These are phyloP conservation scores for Ips nitidus DNA, from an alignment of 1,140 invertebrate species.

Conservation along the genomic window DNA sequence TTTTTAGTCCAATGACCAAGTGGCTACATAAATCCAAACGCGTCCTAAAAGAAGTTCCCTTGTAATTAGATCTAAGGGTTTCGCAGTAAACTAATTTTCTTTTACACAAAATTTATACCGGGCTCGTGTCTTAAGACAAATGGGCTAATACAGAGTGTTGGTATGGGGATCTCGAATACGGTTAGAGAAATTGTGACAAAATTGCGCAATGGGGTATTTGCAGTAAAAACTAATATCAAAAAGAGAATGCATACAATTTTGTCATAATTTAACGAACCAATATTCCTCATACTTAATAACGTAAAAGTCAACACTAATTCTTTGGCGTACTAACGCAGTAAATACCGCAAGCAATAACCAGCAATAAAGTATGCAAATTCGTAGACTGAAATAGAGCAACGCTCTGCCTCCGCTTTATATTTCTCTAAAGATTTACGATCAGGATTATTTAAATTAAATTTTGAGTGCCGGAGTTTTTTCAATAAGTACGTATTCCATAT, in stretches of 20 bases:
- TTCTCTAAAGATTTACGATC: conserved; percentile 4
- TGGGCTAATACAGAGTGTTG: conserved; percentile 14
- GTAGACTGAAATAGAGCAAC: not conserved
- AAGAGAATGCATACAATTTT: too few species aligned
- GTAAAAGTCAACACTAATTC: not conserved
- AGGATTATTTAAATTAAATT: not conserved
- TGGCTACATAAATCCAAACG: conserved; percentile 32
- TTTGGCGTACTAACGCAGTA: not conserved
- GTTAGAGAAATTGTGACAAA: too few species aligned
- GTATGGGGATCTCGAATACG: too few species aligned
- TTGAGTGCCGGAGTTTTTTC: not conserved
- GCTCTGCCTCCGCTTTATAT: not conserved
- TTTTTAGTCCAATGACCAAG: conserved; percentile 40
- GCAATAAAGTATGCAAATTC: conserved; percentile 3
- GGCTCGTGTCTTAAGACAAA: conserved; percentile 16
- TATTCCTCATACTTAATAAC: too few species aligned
- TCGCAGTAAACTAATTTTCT: conserved; percentile 37
- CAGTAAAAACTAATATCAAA: too few species aligned
- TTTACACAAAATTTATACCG: conserved; percentile 29
- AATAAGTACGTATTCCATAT: too few species aligned
- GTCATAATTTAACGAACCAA: too few species aligned
- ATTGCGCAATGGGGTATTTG: too few species aligned
- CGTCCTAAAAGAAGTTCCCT: conserved; percentile 35
- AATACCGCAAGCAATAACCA: conserved; percentile 4
- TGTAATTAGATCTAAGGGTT: conserved; percentile 41